Conservation (phyloP, 1,140 invertebrate genomes). For the Heliconius eleuchia region DNA sequence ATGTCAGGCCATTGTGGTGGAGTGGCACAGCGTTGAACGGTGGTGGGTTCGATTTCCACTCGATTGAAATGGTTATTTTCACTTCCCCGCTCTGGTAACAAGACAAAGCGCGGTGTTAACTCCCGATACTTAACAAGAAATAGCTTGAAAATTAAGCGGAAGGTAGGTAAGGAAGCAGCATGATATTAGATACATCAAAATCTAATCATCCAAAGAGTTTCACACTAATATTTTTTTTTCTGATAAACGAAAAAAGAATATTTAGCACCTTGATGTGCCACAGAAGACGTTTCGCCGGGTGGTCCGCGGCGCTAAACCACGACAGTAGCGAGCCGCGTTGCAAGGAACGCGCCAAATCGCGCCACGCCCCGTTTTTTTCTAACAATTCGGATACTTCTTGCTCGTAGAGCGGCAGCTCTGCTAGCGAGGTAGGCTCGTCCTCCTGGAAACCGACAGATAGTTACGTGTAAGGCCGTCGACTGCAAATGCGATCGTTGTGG, state of each 20-base stretch:
- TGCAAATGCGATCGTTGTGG: too few relatives aligned
- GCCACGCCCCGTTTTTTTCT: slow-evolving; percentile 53
- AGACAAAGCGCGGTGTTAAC: background rate
- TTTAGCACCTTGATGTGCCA: slow-evolving; percentile 48
- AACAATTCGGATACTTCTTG: slow-evolving; percentile 43
- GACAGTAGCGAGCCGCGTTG: slow-evolving; percentile 37
- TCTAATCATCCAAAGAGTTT: too few relatives aligned
- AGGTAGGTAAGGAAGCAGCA: background rate
- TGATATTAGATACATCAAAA: background rate
- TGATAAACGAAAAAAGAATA: background rate
- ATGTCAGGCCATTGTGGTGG: too few relatives aligned
- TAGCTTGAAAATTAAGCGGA: background rate
- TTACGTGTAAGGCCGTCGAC: background rate
- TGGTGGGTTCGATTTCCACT: background rate
- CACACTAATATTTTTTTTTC: too few relatives aligned
- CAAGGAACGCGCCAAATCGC: slow-evolving; percentile 43
- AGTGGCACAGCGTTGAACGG: too few relatives aligned
- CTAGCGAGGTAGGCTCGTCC: slow-evolving; percentile 18
- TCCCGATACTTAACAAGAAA: background rate
- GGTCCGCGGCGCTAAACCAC: slow-evolving; percentile 47
- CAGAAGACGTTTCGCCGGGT: slow-evolving; percentile 50
- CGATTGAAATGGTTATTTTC: background rate
- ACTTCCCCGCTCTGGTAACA: background rate
- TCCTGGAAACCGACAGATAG: slow-evolving; percentile 2
- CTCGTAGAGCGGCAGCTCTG: slow-evolving; percentile 43